phyloP scores from a whole-genome alignment of 2,113 vertebrate genomes.

The Anoplopoma fimbria region DNA sequence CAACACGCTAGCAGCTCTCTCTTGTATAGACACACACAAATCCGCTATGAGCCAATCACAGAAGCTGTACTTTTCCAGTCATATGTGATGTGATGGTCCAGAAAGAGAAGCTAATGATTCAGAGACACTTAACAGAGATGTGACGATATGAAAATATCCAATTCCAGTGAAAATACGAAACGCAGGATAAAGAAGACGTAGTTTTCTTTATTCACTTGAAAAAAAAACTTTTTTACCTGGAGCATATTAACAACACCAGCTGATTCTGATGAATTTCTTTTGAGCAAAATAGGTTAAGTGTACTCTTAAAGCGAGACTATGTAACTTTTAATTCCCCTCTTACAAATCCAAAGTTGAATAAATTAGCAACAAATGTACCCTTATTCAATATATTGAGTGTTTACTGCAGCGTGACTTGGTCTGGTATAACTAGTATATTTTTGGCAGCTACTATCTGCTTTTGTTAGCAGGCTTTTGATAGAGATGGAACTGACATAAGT shows the following conservation, averaged over 20 bases:
- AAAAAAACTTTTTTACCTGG: not conserved
- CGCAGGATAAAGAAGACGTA: rapidly evolving
- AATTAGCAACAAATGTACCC: too few species aligned
- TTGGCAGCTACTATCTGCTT: too few species aligned
- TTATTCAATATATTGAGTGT: too few species aligned
- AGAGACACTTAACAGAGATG: not conserved
- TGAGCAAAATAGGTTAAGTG: not conserved
- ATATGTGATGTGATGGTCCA: not conserved
- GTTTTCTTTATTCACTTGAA: not conserved
- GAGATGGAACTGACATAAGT: too few species aligned
- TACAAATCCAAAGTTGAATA: too few species aligned
- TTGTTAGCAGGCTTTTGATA: too few species aligned
- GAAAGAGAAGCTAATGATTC: constrained; percentile 9
- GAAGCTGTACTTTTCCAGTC: constrained; percentile 47
- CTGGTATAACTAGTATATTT: too few species aligned
- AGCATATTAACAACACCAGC: not conserved
- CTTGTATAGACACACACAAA: not conserved
- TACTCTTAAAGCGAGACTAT: not conserved
- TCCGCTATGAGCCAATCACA: constrained; percentile 19
- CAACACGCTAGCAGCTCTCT: constrained; percentile 51
- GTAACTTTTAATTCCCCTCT: too few species aligned
- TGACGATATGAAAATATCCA: not conserved
- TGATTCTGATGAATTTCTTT: not conserved
- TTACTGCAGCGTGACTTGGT: too few species aligned
- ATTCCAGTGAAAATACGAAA: constrained; percentile 7